These are phyloP conservation scores for Oenanthe melanoleuca DNA, from an alignment of 2,113 vertebrate species.

Conservation along the genomic window DNA sequence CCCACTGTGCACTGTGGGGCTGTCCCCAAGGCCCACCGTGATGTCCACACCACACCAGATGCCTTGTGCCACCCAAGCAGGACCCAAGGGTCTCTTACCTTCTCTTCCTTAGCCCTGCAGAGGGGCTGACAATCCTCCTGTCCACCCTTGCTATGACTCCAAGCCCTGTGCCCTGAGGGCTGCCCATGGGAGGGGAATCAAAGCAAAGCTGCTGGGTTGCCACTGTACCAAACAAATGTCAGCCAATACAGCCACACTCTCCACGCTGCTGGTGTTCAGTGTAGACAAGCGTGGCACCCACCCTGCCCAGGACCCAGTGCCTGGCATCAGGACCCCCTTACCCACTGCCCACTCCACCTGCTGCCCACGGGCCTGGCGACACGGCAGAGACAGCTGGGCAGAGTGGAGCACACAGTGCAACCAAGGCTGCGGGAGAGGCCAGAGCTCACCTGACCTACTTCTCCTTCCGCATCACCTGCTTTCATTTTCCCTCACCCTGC, in stretches of 20 bases:
- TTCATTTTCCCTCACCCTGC: slow-evolving; percentile 47
- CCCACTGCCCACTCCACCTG: not conserved
- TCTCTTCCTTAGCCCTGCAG: not conserved
- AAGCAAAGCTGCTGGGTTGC: not conserved
- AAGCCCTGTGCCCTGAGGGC: not conserved
- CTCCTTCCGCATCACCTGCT: slow-evolving; percentile 68
- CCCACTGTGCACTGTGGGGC: accelerated
- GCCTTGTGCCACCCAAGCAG: accelerated
- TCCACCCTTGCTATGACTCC: not conserved
- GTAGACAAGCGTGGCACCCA: not conserved
- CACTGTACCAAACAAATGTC: accelerated
- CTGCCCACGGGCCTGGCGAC: not conserved
- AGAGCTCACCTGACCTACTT: slow-evolving; percentile 65
- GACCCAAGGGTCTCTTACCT: not conserved
- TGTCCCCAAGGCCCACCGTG: not conserved
- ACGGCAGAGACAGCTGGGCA: not conserved
- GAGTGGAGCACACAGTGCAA: not conserved
- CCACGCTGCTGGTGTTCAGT: no score
- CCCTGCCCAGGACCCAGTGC: not conserved
- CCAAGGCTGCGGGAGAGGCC: slow-evolving; percentile 42
- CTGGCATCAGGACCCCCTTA: not conserved
- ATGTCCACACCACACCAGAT: accelerated
- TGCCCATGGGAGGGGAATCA: not conserved
- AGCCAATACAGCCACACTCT: not conserved
- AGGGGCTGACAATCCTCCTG: not conserved